Conservation (phyloP, 2,113 vertebrate species). For the Hydrolagus affinis region DNA sequence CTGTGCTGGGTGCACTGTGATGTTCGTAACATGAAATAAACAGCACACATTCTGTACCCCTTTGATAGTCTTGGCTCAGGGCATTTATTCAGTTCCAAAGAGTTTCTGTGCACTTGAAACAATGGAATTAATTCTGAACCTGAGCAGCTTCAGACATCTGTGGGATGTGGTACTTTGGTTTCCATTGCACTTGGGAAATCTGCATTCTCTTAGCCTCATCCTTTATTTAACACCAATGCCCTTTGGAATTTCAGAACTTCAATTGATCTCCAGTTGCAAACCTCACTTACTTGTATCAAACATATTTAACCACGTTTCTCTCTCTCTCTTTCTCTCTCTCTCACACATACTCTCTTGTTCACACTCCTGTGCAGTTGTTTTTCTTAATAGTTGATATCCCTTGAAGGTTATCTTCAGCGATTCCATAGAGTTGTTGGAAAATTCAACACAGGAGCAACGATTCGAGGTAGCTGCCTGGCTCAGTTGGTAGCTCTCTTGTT, state of each 20-base stretch:
- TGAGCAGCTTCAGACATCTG: not conserved
- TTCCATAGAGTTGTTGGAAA: not conserved
- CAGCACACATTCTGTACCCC: not conserved
- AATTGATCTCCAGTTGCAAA: not conserved
- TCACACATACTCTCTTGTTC: not conserved
- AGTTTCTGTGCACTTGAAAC: not conserved
- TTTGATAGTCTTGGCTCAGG: not conserved
- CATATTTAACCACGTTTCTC: not conserved
- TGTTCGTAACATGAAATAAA: not conserved
- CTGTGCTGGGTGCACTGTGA: not conserved
- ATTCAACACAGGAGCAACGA: no score
- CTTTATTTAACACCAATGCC: not conserved
- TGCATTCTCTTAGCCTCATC: not conserved
- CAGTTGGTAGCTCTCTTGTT: not conserved
- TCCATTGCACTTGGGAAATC: not conserved
- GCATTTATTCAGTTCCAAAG: not conserved
- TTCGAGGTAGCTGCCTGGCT: not conserved
- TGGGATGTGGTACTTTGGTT: not conserved
- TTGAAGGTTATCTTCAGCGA: not conserved
- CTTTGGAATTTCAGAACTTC: not conserved
- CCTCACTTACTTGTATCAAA: not conserved
- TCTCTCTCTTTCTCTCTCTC: not conserved
- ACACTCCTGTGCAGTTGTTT: no score
- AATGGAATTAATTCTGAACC: not conserved
- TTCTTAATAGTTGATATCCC: not conserved